Evolutionary conservation across 1,140 invertebrate genomes (phyloP), one percentile per base, ranked within the genome.

Genomic region (Tribolium castaneum): DNA sequence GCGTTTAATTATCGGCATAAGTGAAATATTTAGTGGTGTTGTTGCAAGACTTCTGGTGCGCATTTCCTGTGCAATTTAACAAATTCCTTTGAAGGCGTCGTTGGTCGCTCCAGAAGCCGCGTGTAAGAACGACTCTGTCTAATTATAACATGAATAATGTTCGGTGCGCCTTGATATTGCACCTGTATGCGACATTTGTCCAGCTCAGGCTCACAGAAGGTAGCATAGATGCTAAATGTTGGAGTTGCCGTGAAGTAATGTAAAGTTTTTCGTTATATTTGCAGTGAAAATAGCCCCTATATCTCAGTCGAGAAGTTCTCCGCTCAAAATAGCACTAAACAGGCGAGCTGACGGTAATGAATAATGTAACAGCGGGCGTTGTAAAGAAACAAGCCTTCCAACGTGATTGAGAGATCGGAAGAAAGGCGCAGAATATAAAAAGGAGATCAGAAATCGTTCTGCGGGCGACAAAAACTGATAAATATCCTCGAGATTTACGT

Each of bases 391-490:
- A 84, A 84, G 83, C 80, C 83, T 83, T 81, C 80, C 59, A 80
- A 80, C 83, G 82, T 84, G 84, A 85, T 84, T 85, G 84, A 84
- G 84, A 84, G 84, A 85, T 84, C 83, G 81, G 78, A 78, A 78
- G 82, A 84, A 79, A 79, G 83, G 83, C 78, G 77, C 81, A 79
- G 84, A 85, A 85, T 84, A 85, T 84, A 85, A 85, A 85, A 85
- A 84, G 83, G 83, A 84, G 83, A 84, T 84, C 84, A 85, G 84
- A 81, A 85, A 85, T 85, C 84, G 84, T 84, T 85, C 81, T 83
- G 78, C 80, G 79, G 81, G 83, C 82, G 84, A 84, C 84, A 85
- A 85, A 85, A 85, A 85, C 84, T 85, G 83, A 85, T 85, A 85
- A 85, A 85, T 85, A 85, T 83, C 83, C 79, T 70, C 56, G 76